Evolutionary conservation across 2,113 vertebrate genomes (phyloP).

Genomic region (Ammodytes dubius): DNA sequence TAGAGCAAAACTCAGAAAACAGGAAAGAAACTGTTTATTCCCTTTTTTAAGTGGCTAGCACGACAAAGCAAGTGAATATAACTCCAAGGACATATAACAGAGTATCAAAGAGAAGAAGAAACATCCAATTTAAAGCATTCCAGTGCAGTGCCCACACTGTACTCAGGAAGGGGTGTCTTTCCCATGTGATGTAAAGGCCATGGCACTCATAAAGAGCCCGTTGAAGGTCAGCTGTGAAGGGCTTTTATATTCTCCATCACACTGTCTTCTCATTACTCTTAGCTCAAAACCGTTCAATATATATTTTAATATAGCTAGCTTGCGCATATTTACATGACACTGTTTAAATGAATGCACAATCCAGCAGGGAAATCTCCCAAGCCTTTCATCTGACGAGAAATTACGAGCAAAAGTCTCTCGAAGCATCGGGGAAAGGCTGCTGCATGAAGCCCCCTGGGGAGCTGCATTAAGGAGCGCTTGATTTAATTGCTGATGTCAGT

Average conservation of each 20-base stretch:
- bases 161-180: background rate
- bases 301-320: background rate
- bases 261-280: conserved; percentile 49
- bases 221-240: conserved; percentile 9
- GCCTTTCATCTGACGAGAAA: conserved; percentile 70
- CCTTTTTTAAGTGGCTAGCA: background rate
- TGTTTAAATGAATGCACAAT: conserved; percentile 58
- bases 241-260: conserved; percentile 34
- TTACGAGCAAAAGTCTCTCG: conserved; percentile 55
- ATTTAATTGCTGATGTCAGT: conserved; percentile 81
- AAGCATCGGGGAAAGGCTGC: conserved; percentile 50
- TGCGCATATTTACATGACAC: conserved; percentile 39
- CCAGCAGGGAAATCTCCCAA: conserved; percentile 69
- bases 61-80: background rate
- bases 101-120: background rate
- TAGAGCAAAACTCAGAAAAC: background rate
- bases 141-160: background rate
- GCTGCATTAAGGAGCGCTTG: conserved; percentile 46
- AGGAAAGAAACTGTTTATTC: conserved; percentile 1
- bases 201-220: background rate
- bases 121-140: background rate
- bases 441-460: conserved; percentile 48
- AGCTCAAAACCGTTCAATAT: conserved; percentile 33
- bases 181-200: background rate
- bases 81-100: background rate